These are phyloP conservation scores for Euwallacea similis DNA, from an alignment of 1,140 invertebrate species.

Conservation along the genomic window DNA sequence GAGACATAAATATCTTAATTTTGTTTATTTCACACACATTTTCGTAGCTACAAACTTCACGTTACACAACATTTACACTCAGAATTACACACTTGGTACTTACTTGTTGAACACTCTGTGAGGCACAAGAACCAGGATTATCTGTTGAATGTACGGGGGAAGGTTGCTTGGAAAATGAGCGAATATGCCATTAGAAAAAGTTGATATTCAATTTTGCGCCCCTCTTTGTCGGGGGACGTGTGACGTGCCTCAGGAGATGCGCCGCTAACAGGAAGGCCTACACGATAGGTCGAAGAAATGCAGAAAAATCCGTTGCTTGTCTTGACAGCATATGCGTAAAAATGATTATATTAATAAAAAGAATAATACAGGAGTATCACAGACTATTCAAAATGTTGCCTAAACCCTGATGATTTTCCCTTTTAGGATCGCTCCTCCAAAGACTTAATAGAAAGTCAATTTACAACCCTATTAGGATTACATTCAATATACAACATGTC, in stretches of 20 bases:
- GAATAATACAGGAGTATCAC: slow-evolving; percentile 3
- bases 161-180: slow-evolving; percentile 32
- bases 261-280: slow-evolving; percentile 1
- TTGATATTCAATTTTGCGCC: slow-evolving; percentile 36
- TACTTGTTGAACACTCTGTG: slow-evolving; percentile 8
- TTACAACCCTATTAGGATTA: too few relatives aligned
- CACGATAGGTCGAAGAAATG: too few relatives aligned
- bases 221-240: slow-evolving; percentile 11
- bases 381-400: neutral
- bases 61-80: neutral
- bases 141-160: slow-evolving; percentile 9
- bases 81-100: neutral
- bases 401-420: too few relatives aligned
- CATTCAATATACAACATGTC: too few relatives aligned
- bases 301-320: too few relatives aligned
- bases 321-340: neutral
- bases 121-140: neutral
- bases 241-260: slow-evolving; percentile 23
- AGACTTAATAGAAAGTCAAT: too few relatives aligned
- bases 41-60: neutral
- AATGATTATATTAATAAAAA: slow-evolving; percentile 15
- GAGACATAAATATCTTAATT: neutral
- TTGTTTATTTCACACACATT: neutral
- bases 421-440: too few relatives aligned
- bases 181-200: slow-evolving; percentile 21